A percentile compares a stretch with the other conserved stretches of the same genome.
Conservation (phyloP, 35 echinoderm and acorn worm genomes). For the Chiridota heheva region DNA sequence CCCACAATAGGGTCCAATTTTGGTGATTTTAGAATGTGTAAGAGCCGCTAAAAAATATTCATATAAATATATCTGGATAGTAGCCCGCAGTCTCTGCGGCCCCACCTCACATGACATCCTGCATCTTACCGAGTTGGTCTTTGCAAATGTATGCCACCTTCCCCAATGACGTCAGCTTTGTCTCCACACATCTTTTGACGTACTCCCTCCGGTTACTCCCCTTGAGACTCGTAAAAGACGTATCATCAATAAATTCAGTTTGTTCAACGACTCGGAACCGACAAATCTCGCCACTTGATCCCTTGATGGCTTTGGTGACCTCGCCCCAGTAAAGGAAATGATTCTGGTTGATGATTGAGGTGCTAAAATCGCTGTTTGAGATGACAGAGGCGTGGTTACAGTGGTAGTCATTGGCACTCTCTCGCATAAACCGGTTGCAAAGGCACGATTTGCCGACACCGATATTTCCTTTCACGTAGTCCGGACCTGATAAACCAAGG, state of each 20-base stretch:
- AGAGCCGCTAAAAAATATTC: no score
- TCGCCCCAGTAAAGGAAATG: slow-evolving; percentile 97
- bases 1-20: no score
- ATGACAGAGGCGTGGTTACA: slow-evolving; percentile 71
- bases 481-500: slow-evolving; percentile 75
- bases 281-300: slow-evolving; percentile 51
- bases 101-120: no score
- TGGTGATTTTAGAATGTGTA: no score
- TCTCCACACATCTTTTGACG: slow-evolving; percentile 68
- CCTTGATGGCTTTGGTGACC: slow-evolving; percentile 9
- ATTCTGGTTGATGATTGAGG: slow-evolving; percentile 86
- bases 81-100: no score
- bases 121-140: slow-evolving; percentile 89
- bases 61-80: no score
- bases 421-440: slow-evolving; percentile 86
- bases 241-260: slow-evolving; percentile 95
- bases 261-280: slow-evolving; percentile 80
- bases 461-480: slow-evolving; percentile 40
- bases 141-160: slow-evolving; percentile 93
- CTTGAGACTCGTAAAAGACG: slow-evolving; percentile 71
- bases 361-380: slow-evolving; percentile 82
- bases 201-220: slow-evolving; percentile 65
- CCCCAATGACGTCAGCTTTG: slow-evolving; percentile 75
- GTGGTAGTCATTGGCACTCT: slow-evolving; percentile 64
- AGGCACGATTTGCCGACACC: slow-evolving; percentile 92